Conservation (phyloP, 1,140 invertebrate species). For the Nasonia longicornis region DNA sequence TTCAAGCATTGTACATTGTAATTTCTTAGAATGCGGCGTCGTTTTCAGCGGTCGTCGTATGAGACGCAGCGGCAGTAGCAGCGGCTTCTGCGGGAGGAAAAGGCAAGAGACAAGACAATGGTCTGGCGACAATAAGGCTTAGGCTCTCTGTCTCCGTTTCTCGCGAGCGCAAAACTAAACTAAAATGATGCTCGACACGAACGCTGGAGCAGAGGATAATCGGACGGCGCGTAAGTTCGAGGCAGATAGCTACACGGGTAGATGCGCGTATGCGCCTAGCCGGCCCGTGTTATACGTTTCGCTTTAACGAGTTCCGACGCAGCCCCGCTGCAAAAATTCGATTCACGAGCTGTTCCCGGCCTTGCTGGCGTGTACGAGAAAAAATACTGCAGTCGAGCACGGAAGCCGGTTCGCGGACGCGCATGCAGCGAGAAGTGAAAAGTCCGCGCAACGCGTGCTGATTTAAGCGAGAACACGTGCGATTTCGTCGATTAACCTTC, state of each 20-base stretch:
- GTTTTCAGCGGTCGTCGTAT: no score
- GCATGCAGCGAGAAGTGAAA: no score
- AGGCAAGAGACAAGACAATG: slow-evolving; percentile 61
- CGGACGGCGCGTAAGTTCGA: background rate
- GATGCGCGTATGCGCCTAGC: background rate
- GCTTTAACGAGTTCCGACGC: slow-evolving; percentile 13
- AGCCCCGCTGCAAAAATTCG: background rate
- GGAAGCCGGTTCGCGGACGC: no score
- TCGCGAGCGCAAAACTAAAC: slow-evolving; percentile 55
- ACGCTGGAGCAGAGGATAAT: background rate
- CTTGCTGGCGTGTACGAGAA: no score
- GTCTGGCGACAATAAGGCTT: slow-evolving; percentile 58
- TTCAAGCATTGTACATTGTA: slow-evolving; percentile 17
- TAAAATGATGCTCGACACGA: slow-evolving; percentile 56
- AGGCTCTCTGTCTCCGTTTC: slow-evolving; percentile 35
- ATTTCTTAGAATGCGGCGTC: background rate
- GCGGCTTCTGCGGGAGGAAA: background rate
- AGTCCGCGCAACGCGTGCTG: no score
- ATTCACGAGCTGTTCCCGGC: background rate
- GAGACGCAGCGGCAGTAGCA: background rate
- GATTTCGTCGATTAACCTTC: background rate
- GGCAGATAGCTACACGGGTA: background rate
- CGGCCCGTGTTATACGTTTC: background rate
- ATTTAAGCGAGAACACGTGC: background rate
- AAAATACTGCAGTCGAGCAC: no score